Base-by-base conservation (phyloP, 2,113 vertebrate species). In the Grallaria varia region DNA sequence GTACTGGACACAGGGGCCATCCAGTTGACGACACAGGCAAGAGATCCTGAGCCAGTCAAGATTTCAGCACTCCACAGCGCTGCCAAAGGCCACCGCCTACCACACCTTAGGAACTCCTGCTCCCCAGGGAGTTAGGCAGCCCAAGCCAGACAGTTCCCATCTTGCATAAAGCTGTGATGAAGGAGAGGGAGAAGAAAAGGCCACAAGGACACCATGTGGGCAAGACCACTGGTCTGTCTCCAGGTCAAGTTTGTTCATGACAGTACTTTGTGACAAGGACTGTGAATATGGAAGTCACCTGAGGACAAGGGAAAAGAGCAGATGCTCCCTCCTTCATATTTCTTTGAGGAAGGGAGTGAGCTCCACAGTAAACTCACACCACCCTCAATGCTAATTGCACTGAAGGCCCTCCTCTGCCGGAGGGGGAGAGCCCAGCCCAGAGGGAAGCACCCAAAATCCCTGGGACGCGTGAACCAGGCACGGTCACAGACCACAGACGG, bases 401-500 rank as follows among this genome's bases (percentile, higher is more conserved):
- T 24, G n/a, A 42, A 60, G 71, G 44, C 31, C 8, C 87, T 91
- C 69, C 91, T 81, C 40, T 95, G 76, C 90, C 40, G 0, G 8
- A 77, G 75, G 64, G 60, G 30, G 81, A 68, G 39, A 75, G 84
- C 60, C 77, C 67, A 86, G 59, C 82, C 67, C 78, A 95, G 11
- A 14, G 81, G 35, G 84, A 87, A 89, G 95, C 84, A 87, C 47
- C 39, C 68, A 90, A 60, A 49, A 58, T 37, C 56, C 13, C 71
- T 6, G n/a, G 73, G 84, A 84, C 3, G 0, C 84, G 59, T 71
- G 76, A 94, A 74, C 45, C 14, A 42, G 27, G 12, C n/a, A 35
- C 11, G 55, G 2, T n/a, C 64, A 78, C 64, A 78, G 59, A 20
- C 39, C 63, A 17, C 0, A 8, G 30, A n/a, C 2, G 2, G 0